A percentile compares a stretch with the other conserved stretches of the same genome.
Evolutionary conservation across 2,113 vertebrate genomes (phyloP).

Genomic region (Chascanopsetta lugubris): DNA sequence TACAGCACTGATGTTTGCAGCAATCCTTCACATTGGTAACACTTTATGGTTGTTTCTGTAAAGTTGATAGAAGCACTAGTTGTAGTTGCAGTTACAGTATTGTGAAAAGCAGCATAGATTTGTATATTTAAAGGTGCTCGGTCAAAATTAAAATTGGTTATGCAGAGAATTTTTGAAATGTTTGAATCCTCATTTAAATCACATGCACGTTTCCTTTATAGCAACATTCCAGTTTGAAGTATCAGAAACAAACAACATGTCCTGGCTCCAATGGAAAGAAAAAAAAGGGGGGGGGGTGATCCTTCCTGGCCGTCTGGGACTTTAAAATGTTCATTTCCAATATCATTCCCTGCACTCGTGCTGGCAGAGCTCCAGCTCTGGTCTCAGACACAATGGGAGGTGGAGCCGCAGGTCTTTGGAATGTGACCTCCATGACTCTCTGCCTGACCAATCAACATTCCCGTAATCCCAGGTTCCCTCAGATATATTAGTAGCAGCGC

Average conservation of each 20-base stretch:
- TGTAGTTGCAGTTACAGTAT: constrained; percentile 9
- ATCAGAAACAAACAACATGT: constrained; percentile 21
- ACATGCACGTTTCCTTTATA: not conserved
- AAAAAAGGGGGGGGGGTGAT: constrained; percentile 26
- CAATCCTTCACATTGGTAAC: constrained; percentile 4
- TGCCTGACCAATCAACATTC: constrained; percentile 62
- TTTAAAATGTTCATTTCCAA: constrained; percentile 67
- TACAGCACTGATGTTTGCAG: constrained; percentile 24
- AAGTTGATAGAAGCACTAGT: not conserved
- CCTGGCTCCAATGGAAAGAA: constrained; percentile 21
- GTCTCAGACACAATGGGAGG: constrained; percentile 79
- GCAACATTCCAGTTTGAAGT: constrained; percentile 4
- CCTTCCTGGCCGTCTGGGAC: constrained; percentile 18
- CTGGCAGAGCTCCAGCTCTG: constrained; percentile 51
- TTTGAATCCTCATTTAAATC: not conserved
- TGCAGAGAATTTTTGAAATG: not conserved
- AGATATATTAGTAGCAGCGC: constrained; percentile 13
- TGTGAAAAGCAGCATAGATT: not conserved
- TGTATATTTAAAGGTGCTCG: not conserved
- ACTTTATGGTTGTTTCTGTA: not conserved
- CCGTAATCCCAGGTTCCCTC: constrained; percentile 36
- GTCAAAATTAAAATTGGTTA: not conserved
- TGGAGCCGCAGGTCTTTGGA: constrained; percentile 75
- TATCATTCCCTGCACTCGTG: constrained; percentile 34
- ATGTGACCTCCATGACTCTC: constrained; percentile 74